phyloP scores from a whole-genome alignment of 2,113 vertebrate genomes.

The Nansenia antarctica region DNA sequence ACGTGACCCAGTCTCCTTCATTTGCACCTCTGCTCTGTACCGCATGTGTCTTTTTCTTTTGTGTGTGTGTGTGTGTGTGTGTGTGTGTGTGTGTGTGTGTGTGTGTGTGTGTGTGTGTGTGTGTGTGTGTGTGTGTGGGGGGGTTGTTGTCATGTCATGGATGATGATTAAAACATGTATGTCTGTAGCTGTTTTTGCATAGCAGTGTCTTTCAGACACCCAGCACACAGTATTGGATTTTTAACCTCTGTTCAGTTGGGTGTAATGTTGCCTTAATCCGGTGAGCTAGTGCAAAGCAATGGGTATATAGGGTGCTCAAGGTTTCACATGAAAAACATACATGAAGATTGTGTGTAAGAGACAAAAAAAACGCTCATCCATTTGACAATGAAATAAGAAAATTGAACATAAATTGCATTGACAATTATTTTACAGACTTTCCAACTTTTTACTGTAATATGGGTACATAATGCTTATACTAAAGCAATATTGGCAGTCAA shows the following conservation, averaged over 20 bases:
- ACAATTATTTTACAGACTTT: no score
- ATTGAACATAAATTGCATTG: no score
- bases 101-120: constrained; percentile 8
- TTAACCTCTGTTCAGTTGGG: constrained; percentile 44
- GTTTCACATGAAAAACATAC: no score
- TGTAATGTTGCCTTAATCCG: constrained; percentile 46
- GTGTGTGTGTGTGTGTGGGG: not conserved
- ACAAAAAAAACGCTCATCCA: no score
- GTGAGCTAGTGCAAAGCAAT: constrained; percentile 3
- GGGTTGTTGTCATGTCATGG: constrained; percentile 30
- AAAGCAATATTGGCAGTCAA: no score
- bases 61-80: constrained; percentile 4
- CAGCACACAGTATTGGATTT: constrained; percentile 47
- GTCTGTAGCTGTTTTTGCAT: constrained; percentile 43
- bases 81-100: not conserved
- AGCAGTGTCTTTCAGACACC: constrained; percentile 44
- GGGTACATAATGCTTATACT: no score
- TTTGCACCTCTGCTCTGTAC: constrained; percentile 17
- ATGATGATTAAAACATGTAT: constrained; percentile 59
- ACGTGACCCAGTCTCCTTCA: constrained; percentile 22
- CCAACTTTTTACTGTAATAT: no score
- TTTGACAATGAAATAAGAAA: no score
- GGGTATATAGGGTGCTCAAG: no score
- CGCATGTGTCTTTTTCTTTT: no score
- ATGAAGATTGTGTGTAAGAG: no score